Evolutionary conservation across 1,140 invertebrate genomes (phyloP).

Genomic region (Latrodectus geometricus): DNA sequence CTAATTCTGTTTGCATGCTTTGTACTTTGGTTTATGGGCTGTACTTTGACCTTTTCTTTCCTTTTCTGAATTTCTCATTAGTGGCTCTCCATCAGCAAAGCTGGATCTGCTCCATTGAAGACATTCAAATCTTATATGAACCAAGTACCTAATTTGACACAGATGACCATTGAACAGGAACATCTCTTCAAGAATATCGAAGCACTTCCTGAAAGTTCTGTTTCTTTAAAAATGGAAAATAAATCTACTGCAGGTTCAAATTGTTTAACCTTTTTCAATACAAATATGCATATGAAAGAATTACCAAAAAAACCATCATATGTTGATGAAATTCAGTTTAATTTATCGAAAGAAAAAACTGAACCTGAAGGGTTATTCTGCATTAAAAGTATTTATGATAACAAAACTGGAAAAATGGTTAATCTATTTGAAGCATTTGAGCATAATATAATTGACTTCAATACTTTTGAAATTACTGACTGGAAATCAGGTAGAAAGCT

Average conservation of each 20-base stretch:
- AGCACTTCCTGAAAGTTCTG: neutral
- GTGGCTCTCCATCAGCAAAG: slow-evolving; percentile 41
- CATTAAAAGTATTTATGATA: slow-evolving; percentile 68
- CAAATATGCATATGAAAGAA: neutral
- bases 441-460: slow-evolving; percentile 65
- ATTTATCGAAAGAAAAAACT: too few relatives aligned
- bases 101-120: slow-evolving; percentile 40
- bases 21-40: slow-evolving; percentile 22
- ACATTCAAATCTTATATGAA: slow-evolving; percentile 29
- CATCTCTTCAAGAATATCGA: neutral
- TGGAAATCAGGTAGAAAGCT: slow-evolving; percentile 81
- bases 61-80: slow-evolving; percentile 54
- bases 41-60: slow-evolving; percentile 46
- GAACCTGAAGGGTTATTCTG: too few relatives aligned
- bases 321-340: neutral
- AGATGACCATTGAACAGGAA: neutral
- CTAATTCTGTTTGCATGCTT: slow-evolving; percentile 34
- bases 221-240: neutral
- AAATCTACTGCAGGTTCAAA: neutral
- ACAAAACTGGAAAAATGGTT: slow-evolving; percentile 69
- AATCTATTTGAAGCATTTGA: slow-evolving; percentile 71
- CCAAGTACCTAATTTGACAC: slow-evolving; percentile 20
- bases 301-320: neutral
- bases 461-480: slow-evolving; percentile 75
- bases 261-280: neutral